Evolutionary conservation across 2,113 vertebrate genomes (phyloP).

Genomic region (Neolamprologus falcicula): DNA sequence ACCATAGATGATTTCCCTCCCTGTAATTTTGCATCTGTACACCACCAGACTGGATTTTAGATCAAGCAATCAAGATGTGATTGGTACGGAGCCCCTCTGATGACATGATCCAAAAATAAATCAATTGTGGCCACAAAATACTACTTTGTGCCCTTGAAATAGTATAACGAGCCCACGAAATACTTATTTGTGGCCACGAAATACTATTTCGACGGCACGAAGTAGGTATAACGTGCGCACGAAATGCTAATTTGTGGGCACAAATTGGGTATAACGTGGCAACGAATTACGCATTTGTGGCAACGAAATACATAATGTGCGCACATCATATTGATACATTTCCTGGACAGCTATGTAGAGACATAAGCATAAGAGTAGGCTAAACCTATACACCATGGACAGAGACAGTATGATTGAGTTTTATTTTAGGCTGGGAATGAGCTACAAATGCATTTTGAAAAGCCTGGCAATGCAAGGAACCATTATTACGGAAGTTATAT

Average conservation of each 20-base stretch:
- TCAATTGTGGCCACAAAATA: neutral
- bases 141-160: neutral
- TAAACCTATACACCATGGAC: neutral
- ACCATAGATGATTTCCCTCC: neutral
- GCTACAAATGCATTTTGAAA: neutral
- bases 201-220: rapidly evolving
- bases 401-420: neutral
- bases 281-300: neutral
- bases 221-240: neutral
- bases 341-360: neutral
- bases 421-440: neutral
- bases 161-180: neutral
- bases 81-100: neutral
- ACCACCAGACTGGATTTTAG: neutral
- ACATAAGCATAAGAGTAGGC: neutral
- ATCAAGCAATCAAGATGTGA: neutral
- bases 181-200: neutral
- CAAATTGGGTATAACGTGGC: neutral
- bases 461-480: neutral
- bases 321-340: neutral
- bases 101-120: neutral
- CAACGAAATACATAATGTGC: neutral
- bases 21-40: neutral
- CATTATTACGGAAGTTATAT: neutral
- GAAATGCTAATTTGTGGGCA: neutral